Base-by-base conservation (phyloP, 2,888 invertebrate species). In the Lepidocyrtinus sp. region DNA sequence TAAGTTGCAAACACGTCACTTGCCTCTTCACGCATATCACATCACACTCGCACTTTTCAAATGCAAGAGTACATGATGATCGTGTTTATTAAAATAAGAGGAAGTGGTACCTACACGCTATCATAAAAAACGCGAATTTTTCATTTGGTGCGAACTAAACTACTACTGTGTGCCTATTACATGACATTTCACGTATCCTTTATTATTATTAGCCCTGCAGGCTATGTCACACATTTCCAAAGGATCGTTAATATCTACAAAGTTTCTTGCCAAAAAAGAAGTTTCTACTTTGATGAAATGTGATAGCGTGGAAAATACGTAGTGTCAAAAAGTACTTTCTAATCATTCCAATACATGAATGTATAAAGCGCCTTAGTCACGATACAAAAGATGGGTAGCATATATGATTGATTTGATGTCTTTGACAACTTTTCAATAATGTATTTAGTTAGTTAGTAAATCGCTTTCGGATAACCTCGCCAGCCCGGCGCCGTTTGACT, bases 401-500 rank as follows among this genome's bases (percentile, higher is more conserved):
- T 36, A 36, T 12, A 5, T 36, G 36, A 36, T 36, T 36, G 36
- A 36, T 12, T 73, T 73, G 63, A 63, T 63, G 24, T 24, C 24
- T 73, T 73, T 73, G 72, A 73, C 72, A 73, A 73, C 64, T 50
- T 64, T 73, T 36, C 64, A 63, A 46, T 24, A 36, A 63, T 63
- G 61, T 12, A n/a, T n/a, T n/a, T n/a, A n/a, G n/a, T n/a, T n/a
- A n/a, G n/a, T n/a, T n/a, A n/a, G 50, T 62, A 36, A 62, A 73
- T 73, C 72, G 46, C 63, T 62, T 62, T 63, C 63, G 72, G 63
- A 45, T 73, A 25, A 19, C 25, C 61, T 36, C 25, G 64, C 62
- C 50, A 63, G 50, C 12, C 21, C 46, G 72, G 72, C 72, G 72
- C 63, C 72, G 64, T 24, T 46, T 73, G 15, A 50, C 36, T 9